phyloP scores from a whole-genome alignment of 2,113 vertebrate species.

The Uropsilus gracilis region DNA sequence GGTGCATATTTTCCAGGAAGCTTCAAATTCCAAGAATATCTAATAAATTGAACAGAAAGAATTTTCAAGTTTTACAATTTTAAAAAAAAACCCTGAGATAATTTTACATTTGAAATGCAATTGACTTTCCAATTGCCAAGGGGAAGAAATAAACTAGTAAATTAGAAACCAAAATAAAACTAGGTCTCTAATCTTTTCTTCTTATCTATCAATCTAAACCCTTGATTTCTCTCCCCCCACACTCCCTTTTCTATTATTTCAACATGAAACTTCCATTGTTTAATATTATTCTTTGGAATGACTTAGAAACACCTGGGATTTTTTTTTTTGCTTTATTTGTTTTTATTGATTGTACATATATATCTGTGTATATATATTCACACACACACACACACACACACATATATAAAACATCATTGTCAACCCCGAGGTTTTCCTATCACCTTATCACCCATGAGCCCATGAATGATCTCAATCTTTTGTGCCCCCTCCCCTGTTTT shows the following conservation, averaged over 20 bases:
- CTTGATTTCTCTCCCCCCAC: neutral
- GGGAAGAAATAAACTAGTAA: neutral
- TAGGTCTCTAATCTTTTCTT: neutral
- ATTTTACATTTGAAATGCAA: neutral
- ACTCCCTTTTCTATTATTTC: neutral
- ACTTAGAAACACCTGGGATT: neutral
- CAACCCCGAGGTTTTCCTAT: too few species aligned
- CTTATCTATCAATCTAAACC: neutral
- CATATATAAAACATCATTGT: too few species aligned
- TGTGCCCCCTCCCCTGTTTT: too few species aligned
- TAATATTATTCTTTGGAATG: neutral
- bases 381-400: too few species aligned
- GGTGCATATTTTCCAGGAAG: neutral
- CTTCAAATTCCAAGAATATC: neutral
- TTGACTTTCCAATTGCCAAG: neutral
- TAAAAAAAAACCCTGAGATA: slow-evolving; percentile 11
- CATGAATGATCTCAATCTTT: too few species aligned
- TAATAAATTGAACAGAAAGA: neutral
- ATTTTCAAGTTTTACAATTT: neutral
- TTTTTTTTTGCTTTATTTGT: neutral
- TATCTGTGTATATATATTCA: too few species aligned
- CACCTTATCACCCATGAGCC: too few species aligned
- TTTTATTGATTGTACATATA: too few species aligned
- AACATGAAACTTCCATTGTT: neutral
- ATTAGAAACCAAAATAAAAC: neutral